Conservation (phyloP, 2,113 vertebrate species). For the Misgurnus anguillicaudatus region DNA sequence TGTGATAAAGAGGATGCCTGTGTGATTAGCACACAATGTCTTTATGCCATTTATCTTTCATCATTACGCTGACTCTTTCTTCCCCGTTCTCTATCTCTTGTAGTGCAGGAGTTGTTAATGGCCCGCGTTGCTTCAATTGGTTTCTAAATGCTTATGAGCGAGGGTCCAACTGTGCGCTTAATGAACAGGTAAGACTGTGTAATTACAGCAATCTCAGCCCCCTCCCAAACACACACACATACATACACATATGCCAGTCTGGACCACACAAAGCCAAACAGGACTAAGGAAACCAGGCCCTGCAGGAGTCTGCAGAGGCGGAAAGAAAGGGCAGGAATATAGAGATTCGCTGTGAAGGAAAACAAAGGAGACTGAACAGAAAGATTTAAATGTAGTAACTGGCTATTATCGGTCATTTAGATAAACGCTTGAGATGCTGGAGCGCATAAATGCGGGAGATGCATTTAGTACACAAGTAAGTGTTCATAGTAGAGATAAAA, state of each 20-base stretch:
- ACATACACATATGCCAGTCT: slow-evolving; percentile 41
- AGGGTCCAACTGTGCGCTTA: slow-evolving; percentile 97
- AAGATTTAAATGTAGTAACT: slow-evolving; percentile 81
- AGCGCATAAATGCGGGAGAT: slow-evolving; percentile 27
- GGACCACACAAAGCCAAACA: slow-evolving; percentile 81
- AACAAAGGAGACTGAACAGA: slow-evolving; percentile 82
- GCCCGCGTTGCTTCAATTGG: slow-evolving; percentile 98
- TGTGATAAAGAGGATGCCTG: slow-evolving; percentile 59
- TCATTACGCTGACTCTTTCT: slow-evolving; percentile 51
- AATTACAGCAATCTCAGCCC: slow-evolving; percentile 98
- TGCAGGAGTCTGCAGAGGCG: slow-evolving; percentile 86
- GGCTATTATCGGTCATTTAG: slow-evolving; percentile 78
- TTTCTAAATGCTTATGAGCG: slow-evolving; percentile 93
- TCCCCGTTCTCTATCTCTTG: slow-evolving; percentile 22
- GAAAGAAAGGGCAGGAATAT: slow-evolving; percentile 84
- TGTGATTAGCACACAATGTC: slow-evolving; percentile 90
- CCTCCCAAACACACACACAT: slow-evolving; percentile 74
- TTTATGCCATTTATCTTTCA: slow-evolving; percentile 55
- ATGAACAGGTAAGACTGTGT: slow-evolving; percentile 99
- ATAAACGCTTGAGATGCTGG: slow-evolving; percentile 26
- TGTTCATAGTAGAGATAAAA: slow-evolving; percentile 42
- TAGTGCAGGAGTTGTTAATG: slow-evolving; percentile 88
- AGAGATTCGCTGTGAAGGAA: slow-evolving; percentile 84
- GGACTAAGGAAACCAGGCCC: slow-evolving; percentile 87
- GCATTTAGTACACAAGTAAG: slow-evolving; percentile 72